These are phyloP conservation scores for Incurvaria masculella DNA, from an alignment of 2,888 invertebrate genomes.

Conservation along the genomic window DNA sequence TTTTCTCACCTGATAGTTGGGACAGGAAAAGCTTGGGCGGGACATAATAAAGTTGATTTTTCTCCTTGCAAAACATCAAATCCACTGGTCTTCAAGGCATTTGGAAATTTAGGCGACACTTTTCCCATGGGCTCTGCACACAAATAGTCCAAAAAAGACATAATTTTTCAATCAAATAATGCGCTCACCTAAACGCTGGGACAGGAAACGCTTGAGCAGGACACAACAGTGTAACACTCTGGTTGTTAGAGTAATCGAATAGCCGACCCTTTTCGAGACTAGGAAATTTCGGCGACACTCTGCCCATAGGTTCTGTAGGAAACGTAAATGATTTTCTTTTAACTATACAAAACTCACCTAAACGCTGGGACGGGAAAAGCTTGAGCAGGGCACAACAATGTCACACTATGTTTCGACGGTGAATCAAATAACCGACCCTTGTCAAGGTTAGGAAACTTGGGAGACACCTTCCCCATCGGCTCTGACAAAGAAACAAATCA, in stretches of 20 bases:
- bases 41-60: conserved; percentile 41
- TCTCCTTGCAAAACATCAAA: conserved; percentile 27
- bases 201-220: conserved; percentile 68
- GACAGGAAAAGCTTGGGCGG: conserved; percentile 52
- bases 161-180: conserved; percentile 1
- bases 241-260: conserved; percentile 36
- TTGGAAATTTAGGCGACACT: conserved; percentile 54
- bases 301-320: conserved; percentile 64
- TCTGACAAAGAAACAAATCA: conserved; percentile 26
- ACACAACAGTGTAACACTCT: conserved; percentile 57
- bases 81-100: conserved; percentile 40
- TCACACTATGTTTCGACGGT: conserved; percentile 33
- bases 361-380: conserved; percentile 53
- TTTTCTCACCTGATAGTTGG: conserved; percentile 39
- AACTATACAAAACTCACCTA: conserved; percentile 28
- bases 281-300: conserved; percentile 64
- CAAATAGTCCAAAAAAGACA: conserved; percentile 1
- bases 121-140: conserved; percentile 43
- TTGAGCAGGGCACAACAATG: conserved; percentile 71
- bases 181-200: conserved; percentile 66
- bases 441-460: conserved; percentile 52
- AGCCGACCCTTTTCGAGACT: conserved; percentile 42
- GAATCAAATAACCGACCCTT: conserved; percentile 31
- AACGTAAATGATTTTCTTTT: conserved; percentile 4
- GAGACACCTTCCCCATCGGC: conserved; percentile 59